A percentile compares a stretch with the other conserved stretches of the same genome.
phyloP scores from a whole-genome alignment of 2,113 vertebrate species.

The Steatornis caripensis region DNA sequence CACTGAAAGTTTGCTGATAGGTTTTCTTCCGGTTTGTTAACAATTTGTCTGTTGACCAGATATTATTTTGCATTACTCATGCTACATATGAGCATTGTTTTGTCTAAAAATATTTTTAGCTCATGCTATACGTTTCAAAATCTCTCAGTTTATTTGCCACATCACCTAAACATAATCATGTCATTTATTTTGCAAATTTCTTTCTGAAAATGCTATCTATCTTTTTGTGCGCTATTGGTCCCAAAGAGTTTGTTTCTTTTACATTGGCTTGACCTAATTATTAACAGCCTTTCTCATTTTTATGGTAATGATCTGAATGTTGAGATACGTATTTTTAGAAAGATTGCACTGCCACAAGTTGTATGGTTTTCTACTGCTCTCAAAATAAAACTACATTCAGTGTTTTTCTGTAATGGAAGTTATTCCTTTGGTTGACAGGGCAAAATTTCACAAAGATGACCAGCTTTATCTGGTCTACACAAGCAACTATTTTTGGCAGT shows the following conservation, averaged over 20 bases:
- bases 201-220: background rate
- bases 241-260: background rate
- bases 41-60: background rate
- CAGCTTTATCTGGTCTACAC: background rate
- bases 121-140: background rate
- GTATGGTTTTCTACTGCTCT: background rate
- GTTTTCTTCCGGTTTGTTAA: slow-evolving; percentile 15
- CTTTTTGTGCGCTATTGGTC: background rate
- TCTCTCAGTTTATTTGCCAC: background rate
- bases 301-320: background rate
- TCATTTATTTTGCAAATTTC: background rate
- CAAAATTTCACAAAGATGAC: background rate
- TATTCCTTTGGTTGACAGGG: background rate
- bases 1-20: background rate
- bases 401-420: background rate
- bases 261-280: background rate
- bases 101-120: background rate
- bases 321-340: background rate
- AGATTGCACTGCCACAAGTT: background rate
- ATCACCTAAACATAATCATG: background rate
- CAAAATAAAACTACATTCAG: background rate
- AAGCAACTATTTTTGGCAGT: background rate
- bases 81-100: background rate
- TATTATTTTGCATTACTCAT: background rate
- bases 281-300: background rate